Percentiles rank a stretch among this genome's conserved stretches.
These are phyloP conservation scores for Enchytraeus crypticus DNA, from an alignment of 2,888 invertebrate genomes.

Conservation along the genomic window DNA sequence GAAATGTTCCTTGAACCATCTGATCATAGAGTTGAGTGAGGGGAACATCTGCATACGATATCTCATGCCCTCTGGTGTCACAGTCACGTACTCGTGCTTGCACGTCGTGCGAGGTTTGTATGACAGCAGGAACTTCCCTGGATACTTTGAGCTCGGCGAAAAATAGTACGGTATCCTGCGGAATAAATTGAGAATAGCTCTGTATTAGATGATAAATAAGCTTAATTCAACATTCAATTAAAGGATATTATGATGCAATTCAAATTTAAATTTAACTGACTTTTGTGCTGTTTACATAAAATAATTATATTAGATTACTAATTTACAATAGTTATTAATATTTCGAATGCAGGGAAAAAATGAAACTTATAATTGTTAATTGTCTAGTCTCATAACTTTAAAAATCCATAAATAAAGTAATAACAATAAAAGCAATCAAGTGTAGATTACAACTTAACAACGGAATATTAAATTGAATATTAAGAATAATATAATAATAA, in stretches of 20 bases:
- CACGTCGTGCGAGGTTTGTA: slow-evolving; percentile 78
- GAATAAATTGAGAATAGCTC: not conserved
- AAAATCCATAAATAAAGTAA: too few species aligned
- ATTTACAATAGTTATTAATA: too few species aligned
- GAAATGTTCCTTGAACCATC: slow-evolving; percentile 98
- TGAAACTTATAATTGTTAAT: too few species aligned
- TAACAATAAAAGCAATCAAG: too few species aligned
- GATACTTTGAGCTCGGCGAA: slow-evolving; percentile 36
- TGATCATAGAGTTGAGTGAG: slow-evolving; percentile 67
- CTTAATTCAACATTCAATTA: not conserved
- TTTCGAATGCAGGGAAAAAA: too few species aligned
- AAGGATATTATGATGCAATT: not conserved
- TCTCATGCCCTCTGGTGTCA: slow-evolving; percentile 83
- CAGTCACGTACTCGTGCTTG: slow-evolving; percentile 82
- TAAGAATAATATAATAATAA: too few species aligned
- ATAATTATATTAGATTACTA: too few species aligned
- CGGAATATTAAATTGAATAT: too few species aligned
- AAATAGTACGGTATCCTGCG: slow-evolving; percentile 46
- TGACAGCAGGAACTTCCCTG: slow-evolving; percentile 74
- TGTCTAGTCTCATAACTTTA: too few species aligned
- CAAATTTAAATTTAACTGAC: not conserved
- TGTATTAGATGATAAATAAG: not conserved
- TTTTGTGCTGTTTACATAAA: too few species aligned
- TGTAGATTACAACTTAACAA: too few species aligned
- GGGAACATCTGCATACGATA: slow-evolving; percentile 76